These are phyloP conservation scores for Norana najaformis DNA, from an alignment of 2,888 invertebrate genomes.

Conservation along the genomic window DNA sequence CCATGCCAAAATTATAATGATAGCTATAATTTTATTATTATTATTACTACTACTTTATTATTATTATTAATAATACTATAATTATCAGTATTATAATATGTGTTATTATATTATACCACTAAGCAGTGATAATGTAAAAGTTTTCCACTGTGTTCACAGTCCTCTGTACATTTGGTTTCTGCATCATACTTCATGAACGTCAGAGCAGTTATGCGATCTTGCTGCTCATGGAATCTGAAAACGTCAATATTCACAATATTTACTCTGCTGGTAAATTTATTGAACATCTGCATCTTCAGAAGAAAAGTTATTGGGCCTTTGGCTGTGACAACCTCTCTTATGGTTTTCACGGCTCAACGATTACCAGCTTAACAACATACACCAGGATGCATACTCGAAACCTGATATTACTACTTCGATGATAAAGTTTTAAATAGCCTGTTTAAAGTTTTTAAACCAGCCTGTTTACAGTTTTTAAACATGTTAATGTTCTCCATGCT, in stretches of 20 bases:
- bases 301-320: too few relatives aligned
- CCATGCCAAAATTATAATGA: not conserved
- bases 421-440: too few relatives aligned
- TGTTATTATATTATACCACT: conserved; percentile 70
- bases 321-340: too few relatives aligned
- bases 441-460: too few relatives aligned
- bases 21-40: not conserved
- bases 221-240: conserved; percentile 77
- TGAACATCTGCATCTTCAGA: too few relatives aligned
- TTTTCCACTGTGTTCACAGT: conserved; percentile 65
- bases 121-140: conserved; percentile 87
- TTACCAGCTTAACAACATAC: too few relatives aligned
- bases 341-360: too few relatives aligned
- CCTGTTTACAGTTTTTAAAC: too few relatives aligned
- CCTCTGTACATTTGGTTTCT: conserved; percentile 66
- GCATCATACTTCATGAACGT: conserved; percentile 72
- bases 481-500: too few relatives aligned
- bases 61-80: not conserved
- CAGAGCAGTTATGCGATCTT: conserved; percentile 81
- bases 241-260: not conserved
- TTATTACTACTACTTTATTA: not conserved
- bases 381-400: too few relatives aligned
- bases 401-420: too few relatives aligned
- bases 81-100: too few relatives aligned
- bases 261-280: not conserved